Evolutionary conservation across 2,797 vertebrate species (phyloP).

Genomic region (Apogon talboti): DNA sequence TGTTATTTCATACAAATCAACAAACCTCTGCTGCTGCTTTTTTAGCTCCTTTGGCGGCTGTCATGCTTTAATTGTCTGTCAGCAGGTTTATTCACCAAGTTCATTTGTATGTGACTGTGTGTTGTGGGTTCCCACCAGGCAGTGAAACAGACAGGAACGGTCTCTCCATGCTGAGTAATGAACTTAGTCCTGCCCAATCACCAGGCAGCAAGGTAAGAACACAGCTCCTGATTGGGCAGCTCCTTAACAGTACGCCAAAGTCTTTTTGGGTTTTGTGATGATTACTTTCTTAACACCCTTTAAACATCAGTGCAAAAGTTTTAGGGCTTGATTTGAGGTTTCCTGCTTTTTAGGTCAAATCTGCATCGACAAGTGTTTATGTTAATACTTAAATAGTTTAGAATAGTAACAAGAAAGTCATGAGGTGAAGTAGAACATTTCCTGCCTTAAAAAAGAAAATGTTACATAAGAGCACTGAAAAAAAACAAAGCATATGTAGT

Average conservation of each 20-base stretch:
- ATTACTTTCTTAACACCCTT: slow-evolving; percentile 8
- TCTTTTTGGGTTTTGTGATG: slow-evolving; percentile 8
- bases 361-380: too few species aligned
- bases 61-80: slow-evolving; percentile 64
- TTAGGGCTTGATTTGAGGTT: too few species aligned
- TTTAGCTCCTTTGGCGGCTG: slow-evolving; percentile 43
- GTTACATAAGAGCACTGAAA: not conserved
- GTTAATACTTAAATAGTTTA: too few species aligned
- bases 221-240: slow-evolving; percentile 68
- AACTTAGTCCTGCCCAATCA: slow-evolving; percentile 90
- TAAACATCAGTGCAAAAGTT: too few species aligned
- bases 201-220: slow-evolving; percentile 89
- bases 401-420: too few species aligned
- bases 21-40: slow-evolving; percentile 46
- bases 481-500: not conserved
- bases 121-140: slow-evolving; percentile 85
- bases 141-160: slow-evolving; percentile 90
- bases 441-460: slow-evolving; percentile 12
- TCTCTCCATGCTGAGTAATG: slow-evolving; percentile 83
- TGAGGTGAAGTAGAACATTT: too few species aligned
- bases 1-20: slow-evolving; percentile 29
- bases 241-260: slow-evolving; percentile 22
- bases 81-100: slow-evolving; percentile 53
- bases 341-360: too few species aligned
- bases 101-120: slow-evolving; percentile 74